phyloP scores from a whole-genome alignment of 2,888 invertebrate genomes.

The Sisyra nigra region DNA sequence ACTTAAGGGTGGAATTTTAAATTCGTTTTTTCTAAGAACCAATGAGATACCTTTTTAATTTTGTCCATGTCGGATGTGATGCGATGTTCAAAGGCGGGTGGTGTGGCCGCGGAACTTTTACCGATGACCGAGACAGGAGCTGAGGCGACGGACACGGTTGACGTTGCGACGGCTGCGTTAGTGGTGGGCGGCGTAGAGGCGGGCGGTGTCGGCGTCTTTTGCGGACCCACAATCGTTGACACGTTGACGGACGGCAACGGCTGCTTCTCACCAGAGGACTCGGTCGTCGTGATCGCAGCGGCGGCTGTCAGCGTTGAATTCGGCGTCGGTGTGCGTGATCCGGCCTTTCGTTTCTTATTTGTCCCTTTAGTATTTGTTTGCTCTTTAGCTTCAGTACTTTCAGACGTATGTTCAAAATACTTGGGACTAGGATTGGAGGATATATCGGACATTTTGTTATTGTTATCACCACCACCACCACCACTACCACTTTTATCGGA shows the following conservation, averaged over 20 bases:
- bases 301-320: slow-evolving; percentile 16
- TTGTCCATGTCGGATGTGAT: neutral
- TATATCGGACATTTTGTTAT: slow-evolving; percentile 7
- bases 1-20: too few species aligned
- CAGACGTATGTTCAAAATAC: too few species aligned
- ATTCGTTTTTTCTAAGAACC: too few species aligned
- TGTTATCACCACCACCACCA: slow-evolving; percentile 9
- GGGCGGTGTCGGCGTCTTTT: slow-evolving; percentile 3
- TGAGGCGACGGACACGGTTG: slow-evolving; percentile 3
- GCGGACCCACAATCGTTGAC: neutral
- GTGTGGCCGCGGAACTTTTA: neutral
- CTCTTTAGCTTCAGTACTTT: too few species aligned
- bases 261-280: slow-evolving; percentile 8
- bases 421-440: slow-evolving; percentile 10
- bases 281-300: too few species aligned
- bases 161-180: slow-evolving; percentile 9
- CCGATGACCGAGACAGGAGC: slow-evolving; percentile 3
- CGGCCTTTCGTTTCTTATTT: slow-evolving; percentile 25
- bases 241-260: neutral
- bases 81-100: neutral
- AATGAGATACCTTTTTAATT: slow-evolving; percentile 6
- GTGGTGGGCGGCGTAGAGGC: slow-evolving; percentile 3
- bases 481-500: slow-evolving; percentile 7
- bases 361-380: slow-evolving; percentile 8
- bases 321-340: slow-evolving; percentile 28